A percentile compares a stretch with the other conserved stretches of the same genome.
Evolutionary conservation across 2,113 vertebrate species (phyloP).

Genomic region (Malurus alboscapulatus): DNA sequence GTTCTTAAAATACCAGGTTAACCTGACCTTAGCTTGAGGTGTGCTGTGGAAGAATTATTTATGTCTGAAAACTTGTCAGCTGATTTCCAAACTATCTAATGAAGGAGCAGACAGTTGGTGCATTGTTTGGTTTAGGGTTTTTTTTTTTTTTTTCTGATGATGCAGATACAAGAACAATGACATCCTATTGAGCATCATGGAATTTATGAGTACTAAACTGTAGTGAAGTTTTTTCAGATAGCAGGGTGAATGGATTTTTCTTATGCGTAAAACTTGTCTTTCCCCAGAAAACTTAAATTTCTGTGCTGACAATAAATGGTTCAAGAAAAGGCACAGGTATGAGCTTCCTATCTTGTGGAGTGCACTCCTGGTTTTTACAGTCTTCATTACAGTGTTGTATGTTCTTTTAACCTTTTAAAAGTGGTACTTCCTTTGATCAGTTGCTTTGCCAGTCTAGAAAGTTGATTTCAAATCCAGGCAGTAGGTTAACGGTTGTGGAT

Average conservation of each 20-base stretch:
- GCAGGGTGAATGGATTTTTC: not conserved
- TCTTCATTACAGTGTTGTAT: not conserved
- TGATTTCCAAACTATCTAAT: not conserved
- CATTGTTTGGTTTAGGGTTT: not conserved
- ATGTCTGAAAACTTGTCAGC: not conserved
- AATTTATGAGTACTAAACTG: not conserved
- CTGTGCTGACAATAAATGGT: not conserved
- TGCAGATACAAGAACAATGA: not conserved
- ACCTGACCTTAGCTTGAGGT: not conserved
- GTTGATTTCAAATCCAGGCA: not conserved
- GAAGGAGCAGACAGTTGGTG: not conserved
- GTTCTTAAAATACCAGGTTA: not conserved
- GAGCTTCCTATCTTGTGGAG: not conserved
- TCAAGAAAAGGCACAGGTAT: not conserved
- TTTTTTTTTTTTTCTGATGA: not conserved
- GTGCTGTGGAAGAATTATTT: not conserved
- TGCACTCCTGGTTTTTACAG: not conserved
- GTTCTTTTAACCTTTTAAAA: not conserved
- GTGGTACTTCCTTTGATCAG: not conserved
- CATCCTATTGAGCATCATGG: fast-evolving
- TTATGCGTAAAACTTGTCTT: not conserved
- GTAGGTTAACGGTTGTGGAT: not conserved
- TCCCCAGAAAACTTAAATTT: not conserved
- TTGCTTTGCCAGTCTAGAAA: not conserved
- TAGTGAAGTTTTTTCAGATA: not conserved